These are phyloP conservation scores for Globia sparganii DNA, from an alignment of 2,888 invertebrate species.

Conservation along the genomic window DNA sequence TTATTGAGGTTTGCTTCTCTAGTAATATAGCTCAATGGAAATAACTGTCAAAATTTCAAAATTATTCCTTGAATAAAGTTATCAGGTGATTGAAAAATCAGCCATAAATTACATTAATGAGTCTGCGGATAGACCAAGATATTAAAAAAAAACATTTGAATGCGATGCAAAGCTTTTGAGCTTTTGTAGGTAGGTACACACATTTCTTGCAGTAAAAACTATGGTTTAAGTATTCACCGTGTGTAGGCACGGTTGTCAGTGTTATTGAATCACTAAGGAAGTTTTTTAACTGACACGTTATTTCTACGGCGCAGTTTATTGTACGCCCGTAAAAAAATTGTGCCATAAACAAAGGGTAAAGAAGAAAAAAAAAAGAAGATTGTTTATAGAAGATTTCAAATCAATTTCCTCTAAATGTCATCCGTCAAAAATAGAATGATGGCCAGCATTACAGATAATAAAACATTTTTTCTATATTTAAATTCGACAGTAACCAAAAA, in stretches of 20 bases:
- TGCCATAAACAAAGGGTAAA: neutral
- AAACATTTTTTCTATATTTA: constrained; percentile 45
- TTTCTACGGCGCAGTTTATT: neutral
- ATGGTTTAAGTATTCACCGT: neutral
- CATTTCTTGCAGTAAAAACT: neutral
- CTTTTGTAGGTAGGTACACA: neutral
- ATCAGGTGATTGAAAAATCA: too few relatives aligned
- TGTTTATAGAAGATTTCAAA: too few relatives aligned
- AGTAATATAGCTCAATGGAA: too few relatives aligned
- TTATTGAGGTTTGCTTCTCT: too few relatives aligned
- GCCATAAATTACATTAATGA: neutral
- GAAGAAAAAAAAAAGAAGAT: too few relatives aligned
- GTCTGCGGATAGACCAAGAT: neutral
- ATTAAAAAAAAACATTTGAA: neutral
- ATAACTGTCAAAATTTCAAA: too few relatives aligned
- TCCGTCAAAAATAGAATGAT: constrained; percentile 58
- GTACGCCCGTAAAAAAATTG: neutral
- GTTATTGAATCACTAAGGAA: neutral
- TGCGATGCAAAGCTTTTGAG: neutral
- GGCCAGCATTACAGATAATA: constrained; percentile 42
- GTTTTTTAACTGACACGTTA: neutral
- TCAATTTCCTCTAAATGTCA: constrained; percentile 44
- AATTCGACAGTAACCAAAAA: constrained; percentile 42
- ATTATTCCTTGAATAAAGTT: too few relatives aligned
- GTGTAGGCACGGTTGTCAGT: neutral